Evolutionary conservation across 2,888 invertebrate genomes (phyloP), one percentile per base, ranked within the genome.

Genomic region (Griposia aprilina): DNA sequence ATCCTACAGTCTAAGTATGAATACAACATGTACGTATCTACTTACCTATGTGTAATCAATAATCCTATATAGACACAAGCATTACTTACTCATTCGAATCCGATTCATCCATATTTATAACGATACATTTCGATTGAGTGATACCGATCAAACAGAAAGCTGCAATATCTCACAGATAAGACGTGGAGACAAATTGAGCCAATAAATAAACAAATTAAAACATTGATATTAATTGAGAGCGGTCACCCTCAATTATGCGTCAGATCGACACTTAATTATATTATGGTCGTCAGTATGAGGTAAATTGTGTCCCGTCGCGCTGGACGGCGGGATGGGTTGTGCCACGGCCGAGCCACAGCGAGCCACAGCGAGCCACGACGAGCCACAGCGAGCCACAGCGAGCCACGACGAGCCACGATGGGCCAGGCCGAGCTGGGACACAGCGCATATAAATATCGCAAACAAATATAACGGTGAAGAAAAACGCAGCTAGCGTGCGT

Each of bases 181-280:
- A 68, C 76, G 57, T 60, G 41, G 62, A 62, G 81, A 80, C 86
- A 82, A 86, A 88, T 83, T 86, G 80, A 76, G 36, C 66, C 80
- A 82, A 89, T 88, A 89, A 87, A 88, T 86, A 89, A 89, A 84
- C 88, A 87, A 81, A 88, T 89, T 88, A 88, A 88, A 88, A 78
- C 84, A 82, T 88, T 86, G 81, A 80, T 89, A 87, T 89, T 88
- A 89, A 88, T 88, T 89, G 87, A 65, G 78, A 83, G 77, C 74
- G 78, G 67, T 80, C 69, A 55, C 76, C 78, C 73, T 80, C 87
- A 85, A 84, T 83, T 82, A 81, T 85, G 83, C 84, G 81, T 73
- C 78, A 70, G 75, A 79, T 84, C 81, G 80, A 80, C 82, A 74
- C 74, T 90, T 89, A 90, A 92, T 91, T 90, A 91, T 88, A 90